A percentile compares a stretch with the other conserved stretches of the same genome.
phyloP scores from a whole-genome alignment of 2,113 vertebrate species.

The Pomatostomus ruficeps region DNA sequence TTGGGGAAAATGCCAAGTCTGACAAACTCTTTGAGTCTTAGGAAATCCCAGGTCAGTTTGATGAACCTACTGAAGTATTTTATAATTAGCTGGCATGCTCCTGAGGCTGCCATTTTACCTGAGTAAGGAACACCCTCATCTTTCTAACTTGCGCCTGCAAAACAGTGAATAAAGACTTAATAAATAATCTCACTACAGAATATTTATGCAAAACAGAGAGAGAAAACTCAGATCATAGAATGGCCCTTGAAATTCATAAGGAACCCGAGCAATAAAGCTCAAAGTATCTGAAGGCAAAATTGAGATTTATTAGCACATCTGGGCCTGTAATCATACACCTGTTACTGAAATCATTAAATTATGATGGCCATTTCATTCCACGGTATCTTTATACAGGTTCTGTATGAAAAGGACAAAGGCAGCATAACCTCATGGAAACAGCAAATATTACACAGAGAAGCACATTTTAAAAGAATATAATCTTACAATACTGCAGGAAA shows the following conservation, averaged over 20 bases:
- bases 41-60: conserved; percentile 31
- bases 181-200: neutral
- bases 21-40: neutral
- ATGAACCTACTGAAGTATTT: conserved; percentile 45
- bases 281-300: neutral
- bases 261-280: neutral
- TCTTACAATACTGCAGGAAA: neutral
- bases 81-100: conserved; percentile 29
- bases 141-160: neutral
- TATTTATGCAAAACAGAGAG: neutral
- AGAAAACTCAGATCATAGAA: neutral
- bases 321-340: neutral
- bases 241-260: neutral
- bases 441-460: neutral
- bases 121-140: neutral
- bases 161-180: neutral
- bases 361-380: neutral
- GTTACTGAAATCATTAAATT: neutral
- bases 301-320: neutral
- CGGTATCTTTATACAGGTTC: neutral
- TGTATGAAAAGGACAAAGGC: neutral
- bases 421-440: neutral
- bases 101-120: conserved; percentile 25
- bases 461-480: neutral
- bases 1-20: conserved; percentile 25